These are phyloP conservation scores for Thunnus maccoyii DNA, from an alignment of 2,113 vertebrate genomes.

Conservation along the genomic window DNA sequence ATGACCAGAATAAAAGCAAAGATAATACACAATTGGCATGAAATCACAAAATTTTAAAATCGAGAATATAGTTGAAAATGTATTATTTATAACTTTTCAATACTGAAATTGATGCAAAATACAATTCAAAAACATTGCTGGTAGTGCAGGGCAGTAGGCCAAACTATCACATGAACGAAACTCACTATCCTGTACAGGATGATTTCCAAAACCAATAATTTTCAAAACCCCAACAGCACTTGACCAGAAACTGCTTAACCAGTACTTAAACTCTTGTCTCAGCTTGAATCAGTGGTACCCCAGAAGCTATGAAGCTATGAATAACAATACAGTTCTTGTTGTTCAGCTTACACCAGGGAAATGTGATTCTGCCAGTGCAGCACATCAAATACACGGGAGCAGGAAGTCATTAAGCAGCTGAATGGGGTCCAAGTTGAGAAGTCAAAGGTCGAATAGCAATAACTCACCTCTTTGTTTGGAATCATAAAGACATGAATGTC, in stretches of 20 bases:
- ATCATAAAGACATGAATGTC: conserved; percentile 44
- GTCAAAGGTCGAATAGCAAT: conserved; percentile 61
- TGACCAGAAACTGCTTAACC: not conserved
- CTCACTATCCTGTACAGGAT: not conserved
- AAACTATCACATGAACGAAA: not conserved
- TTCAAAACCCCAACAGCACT: not conserved
- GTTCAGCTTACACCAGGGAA: conserved; percentile 23
- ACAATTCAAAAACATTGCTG: no score
- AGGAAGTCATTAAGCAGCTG: conserved; percentile 64
- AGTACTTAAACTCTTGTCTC: not conserved
- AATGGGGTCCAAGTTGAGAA: conserved; percentile 42
- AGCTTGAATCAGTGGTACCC: conserved; percentile 6
- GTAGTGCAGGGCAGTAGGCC: no score
- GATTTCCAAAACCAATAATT: conserved; percentile 20
- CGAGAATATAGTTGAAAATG: no score
- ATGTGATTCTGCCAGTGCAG: conserved; percentile 51
- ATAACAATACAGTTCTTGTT: conserved; percentile 32
- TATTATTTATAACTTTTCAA: no score
- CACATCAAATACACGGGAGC: conserved; percentile 46
- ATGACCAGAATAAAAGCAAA: no score
- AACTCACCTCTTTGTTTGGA: conserved; percentile 44
- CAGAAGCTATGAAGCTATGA: not conserved
- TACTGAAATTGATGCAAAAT: no score
- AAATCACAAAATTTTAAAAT: no score
- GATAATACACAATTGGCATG: no score